Evolutionary conservation across 92 coral and sea anemone genomes (phyloP).

Genomic region (Bergia sp.): DNA sequence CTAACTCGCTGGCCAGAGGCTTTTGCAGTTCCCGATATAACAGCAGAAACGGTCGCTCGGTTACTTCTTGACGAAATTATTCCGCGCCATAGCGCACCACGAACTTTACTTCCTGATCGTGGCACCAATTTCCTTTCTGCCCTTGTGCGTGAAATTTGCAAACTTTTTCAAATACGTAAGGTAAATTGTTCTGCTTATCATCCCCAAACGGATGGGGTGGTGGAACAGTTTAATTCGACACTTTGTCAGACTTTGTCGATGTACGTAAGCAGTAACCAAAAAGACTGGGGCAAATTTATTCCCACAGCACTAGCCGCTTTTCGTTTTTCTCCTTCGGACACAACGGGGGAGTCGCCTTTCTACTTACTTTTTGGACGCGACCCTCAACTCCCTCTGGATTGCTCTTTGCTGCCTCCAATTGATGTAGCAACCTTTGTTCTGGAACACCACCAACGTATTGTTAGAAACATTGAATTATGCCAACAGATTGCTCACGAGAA

Average conservation of each 20-base stretch:
- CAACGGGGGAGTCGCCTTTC: slow-evolving; percentile 45
- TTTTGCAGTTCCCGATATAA: slow-evolving; percentile 60
- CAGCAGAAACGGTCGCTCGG: slow-evolving; percentile 45
- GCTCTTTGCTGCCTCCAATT: slow-evolving; percentile 1
- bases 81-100: slow-evolving; percentile 34
- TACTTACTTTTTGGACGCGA: slow-evolving; percentile 30
- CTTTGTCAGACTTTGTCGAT: slow-evolving; percentile 46
- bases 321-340: slow-evolving; percentile 44
- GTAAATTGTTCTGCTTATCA: slow-evolving; percentile 17
- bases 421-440: slow-evolving; percentile 2
- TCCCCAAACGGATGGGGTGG: slow-evolving; percentile 52
- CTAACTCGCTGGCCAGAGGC: slow-evolving; percentile 75
- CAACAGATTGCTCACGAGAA: slow-evolving; percentile 45
- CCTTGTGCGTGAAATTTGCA: slow-evolving; percentile 3
- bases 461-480: slow-evolving; percentile 19
- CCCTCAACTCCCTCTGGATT: slow-evolving; percentile 12
- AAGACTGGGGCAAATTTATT: slow-evolving; percentile 53
- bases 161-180: slow-evolving; percentile 12
- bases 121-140: slow-evolving; percentile 24
- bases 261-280: slow-evolving; percentile 42
- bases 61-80: slow-evolving; percentile 26
- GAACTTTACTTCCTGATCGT: slow-evolving; percentile 25
- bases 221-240: slow-evolving; percentile 36
- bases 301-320: slow-evolving; percentile 34
- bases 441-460: slow-evolving; percentile 33